phyloP scores from a whole-genome alignment of 2,797 vertebrate species.

The Morelia viridis region DNA sequence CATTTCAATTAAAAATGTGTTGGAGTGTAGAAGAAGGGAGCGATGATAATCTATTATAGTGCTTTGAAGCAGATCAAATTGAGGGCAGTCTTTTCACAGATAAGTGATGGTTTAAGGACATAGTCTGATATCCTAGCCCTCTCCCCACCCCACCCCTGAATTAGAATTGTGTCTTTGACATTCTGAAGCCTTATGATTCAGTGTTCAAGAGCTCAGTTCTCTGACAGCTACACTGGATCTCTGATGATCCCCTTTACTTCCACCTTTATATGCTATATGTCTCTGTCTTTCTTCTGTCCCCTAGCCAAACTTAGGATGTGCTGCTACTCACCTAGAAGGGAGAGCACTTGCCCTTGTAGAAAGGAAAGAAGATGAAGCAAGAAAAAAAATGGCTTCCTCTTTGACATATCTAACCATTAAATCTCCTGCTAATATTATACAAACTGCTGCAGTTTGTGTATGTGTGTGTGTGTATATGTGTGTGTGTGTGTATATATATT shows the following conservation, averaged over 20 bases:
- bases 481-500: too few relatives aligned
- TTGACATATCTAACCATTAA: too few relatives aligned
- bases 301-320: not conserved
- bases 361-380: not conserved
- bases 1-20: slow-evolving; percentile 47
- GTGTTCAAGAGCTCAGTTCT: not conserved
- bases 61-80: too few relatives aligned
- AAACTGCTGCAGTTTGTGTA: too few relatives aligned
- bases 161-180: too few relatives aligned
- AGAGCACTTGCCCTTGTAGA: not conserved
- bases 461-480: too few relatives aligned
- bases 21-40: not conserved
- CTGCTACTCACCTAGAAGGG: not conserved
- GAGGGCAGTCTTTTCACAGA: too few relatives aligned
- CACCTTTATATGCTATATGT: not conserved
- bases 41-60: not conserved
- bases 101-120: too few relatives aligned
- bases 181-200: too few relatives aligned
- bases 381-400: not conserved
- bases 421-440: too few relatives aligned
- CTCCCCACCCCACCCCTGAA: too few relatives aligned
- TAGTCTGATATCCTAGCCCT: too few relatives aligned
- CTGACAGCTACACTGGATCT: not conserved
- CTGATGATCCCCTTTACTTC: not conserved
- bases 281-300: not conserved